Evolutionary conservation across 2,113 vertebrate species (phyloP).

Genomic region (Rhabdomys dilectus): DNA sequence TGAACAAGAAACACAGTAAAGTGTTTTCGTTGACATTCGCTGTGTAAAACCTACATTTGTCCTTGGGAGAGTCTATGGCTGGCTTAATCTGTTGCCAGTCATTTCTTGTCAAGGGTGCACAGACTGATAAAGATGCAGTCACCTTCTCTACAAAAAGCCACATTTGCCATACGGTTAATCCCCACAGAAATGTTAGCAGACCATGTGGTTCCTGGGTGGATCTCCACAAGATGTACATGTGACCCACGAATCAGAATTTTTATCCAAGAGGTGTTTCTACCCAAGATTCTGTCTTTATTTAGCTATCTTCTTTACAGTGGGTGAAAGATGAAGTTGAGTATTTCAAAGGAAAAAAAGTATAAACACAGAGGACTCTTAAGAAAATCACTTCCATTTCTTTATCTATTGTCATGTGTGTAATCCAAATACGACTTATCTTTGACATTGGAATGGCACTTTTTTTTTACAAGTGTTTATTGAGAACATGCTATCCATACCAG

Average conservation of each 20-base stretch:
- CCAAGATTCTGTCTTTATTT: slow-evolving; percentile 24
- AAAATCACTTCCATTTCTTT: slow-evolving; percentile 18
- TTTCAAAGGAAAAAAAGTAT: slow-evolving; percentile 46
- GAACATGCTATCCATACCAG: neutral
- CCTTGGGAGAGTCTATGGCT: neutral
- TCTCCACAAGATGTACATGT: slow-evolving; percentile 18
- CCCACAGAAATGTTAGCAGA: neutral
- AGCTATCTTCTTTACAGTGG: slow-evolving; percentile 46
- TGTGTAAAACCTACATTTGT: neutral
- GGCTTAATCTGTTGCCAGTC: neutral
- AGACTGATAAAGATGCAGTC: neutral
- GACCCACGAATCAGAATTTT: slow-evolving; percentile 51
- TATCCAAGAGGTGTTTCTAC: slow-evolving; percentile 42
- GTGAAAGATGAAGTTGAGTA: slow-evolving; percentile 10
- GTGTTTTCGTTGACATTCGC: neutral
- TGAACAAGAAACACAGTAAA: neutral
- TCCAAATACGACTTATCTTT: neutral
- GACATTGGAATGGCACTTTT: slow-evolving; percentile 7
- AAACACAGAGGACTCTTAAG: slow-evolving; percentile 10
- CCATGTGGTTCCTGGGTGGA: neutral
- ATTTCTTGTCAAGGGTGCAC: neutral
- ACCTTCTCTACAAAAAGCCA: neutral
- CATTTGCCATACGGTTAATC: neutral
- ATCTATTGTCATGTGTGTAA: neutral
- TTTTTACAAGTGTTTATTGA: slow-evolving; percentile 67